Conservation (phyloP, 2,113 vertebrate species). For the Scopus umbretta region DNA sequence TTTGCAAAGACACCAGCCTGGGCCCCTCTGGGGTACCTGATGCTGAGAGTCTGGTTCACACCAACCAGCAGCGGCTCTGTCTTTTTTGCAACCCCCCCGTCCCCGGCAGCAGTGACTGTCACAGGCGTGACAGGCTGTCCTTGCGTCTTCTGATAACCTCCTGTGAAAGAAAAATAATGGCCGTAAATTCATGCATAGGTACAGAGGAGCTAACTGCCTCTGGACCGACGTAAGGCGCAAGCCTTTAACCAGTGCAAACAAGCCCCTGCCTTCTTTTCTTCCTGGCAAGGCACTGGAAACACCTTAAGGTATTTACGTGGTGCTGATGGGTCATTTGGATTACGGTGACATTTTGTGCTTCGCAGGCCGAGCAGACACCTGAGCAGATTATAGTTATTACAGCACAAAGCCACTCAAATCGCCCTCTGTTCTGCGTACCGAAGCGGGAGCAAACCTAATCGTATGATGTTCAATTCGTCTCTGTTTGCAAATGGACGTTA, state of each 20-base stretch:
- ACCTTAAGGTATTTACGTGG: not conserved
- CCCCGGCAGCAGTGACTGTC: not conserved
- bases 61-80: not conserved
- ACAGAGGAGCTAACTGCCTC: not conserved
- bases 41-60: rapidly evolving
- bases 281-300: not conserved
- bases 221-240: not conserved
- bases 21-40: not conserved
- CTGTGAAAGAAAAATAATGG: rapidly evolving
- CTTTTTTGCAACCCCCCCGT: not conserved
- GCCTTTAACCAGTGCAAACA: not conserved
- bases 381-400: not conserved
- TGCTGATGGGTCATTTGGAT: not conserved
- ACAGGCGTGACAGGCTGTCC: rapidly evolving
- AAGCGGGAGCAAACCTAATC: not conserved
- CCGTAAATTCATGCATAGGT: not conserved
- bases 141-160: rapidly evolving
- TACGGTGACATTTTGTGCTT: not conserved
- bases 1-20: not conserved
- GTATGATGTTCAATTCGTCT: not conserved
- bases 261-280: not conserved
- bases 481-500: not conserved
- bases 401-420: not conserved
- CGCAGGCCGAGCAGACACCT: not conserved
- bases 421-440: not conserved